phyloP scores from a whole-genome alignment of 2,113 vertebrate species.

The Montifringilla adamsi region DNA sequence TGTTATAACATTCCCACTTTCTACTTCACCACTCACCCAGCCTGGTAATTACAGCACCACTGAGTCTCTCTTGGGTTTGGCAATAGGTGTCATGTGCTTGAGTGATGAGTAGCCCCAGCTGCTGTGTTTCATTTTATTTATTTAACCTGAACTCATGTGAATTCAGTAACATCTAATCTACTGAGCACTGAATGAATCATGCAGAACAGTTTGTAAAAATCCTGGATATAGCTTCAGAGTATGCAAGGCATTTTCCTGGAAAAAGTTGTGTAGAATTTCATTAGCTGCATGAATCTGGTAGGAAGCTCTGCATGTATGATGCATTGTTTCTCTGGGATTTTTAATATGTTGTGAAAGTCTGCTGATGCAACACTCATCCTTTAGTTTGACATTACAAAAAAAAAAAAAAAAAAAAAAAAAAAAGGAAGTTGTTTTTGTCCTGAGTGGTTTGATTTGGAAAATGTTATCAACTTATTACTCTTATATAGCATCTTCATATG shows the following conservation, averaged over 20 bases:
- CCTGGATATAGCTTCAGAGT: constrained; percentile 12
- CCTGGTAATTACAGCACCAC: constrained; percentile 12
- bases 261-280: constrained; percentile 24
- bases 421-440: constrained; percentile 9
- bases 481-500: background rate
- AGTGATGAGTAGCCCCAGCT: constrained; percentile 59
- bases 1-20: background rate
- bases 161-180: constrained; percentile 59
- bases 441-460: constrained; percentile 20
- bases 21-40: constrained; percentile 27
- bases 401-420: background rate
- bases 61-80: background rate
- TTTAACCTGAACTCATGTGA: constrained; percentile 46
- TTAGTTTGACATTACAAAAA: constrained; percentile 9
- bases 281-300: constrained; percentile 24
- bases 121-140: constrained; percentile 48
- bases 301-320: constrained; percentile 29
- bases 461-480: background rate
- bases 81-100: constrained; percentile 39
- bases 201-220: constrained; percentile 51
- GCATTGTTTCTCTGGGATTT: constrained; percentile 20
- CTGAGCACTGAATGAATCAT: background rate
- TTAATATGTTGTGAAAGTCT: constrained; percentile 41
- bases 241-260: constrained; percentile 31
- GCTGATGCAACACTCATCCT: background rate